These are phyloP conservation scores for Lagria hirta DNA, from an alignment of 2,888 invertebrate species.

Conservation along the genomic window DNA sequence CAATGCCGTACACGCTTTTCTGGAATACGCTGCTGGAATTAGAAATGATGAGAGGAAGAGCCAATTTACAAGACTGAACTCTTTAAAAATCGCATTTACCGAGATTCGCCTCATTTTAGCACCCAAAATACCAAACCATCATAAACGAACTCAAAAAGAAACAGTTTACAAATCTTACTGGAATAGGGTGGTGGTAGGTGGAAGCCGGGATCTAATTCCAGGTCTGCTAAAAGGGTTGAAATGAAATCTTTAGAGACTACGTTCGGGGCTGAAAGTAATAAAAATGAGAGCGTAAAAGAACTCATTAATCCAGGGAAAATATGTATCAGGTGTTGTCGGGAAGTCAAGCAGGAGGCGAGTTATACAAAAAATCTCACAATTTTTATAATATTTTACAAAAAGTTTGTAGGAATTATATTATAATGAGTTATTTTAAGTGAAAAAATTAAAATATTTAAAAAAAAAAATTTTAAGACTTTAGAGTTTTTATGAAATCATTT, in stretches of 20 bases:
- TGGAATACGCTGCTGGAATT: slow-evolving; percentile 44
- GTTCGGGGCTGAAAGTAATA: slow-evolving; percentile 47
- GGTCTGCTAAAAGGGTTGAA: slow-evolving; percentile 54
- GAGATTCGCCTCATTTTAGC: slow-evolving; percentile 40
- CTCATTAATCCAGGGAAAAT: slow-evolving; percentile 52
- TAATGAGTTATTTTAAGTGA: too few relatives aligned
- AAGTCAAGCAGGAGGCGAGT: slow-evolving; percentile 50
- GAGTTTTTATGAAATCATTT: too few relatives aligned
- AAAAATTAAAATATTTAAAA: too few relatives aligned
- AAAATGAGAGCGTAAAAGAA: slow-evolving; percentile 43
- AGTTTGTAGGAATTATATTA: slow-evolving; percentile 46
- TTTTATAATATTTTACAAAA: slow-evolving; percentile 55
- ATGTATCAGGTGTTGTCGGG: slow-evolving; percentile 49
- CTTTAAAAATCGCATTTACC: slow-evolving; percentile 19
- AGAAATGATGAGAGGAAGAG: slow-evolving; percentile 5
- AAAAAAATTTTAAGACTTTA: too few relatives aligned
- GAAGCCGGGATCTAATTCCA: slow-evolving; percentile 51
- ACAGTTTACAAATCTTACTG: slow-evolving; percentile 56
- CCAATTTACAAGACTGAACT: slow-evolving; percentile 9
- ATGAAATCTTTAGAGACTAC: slow-evolving; percentile 47
- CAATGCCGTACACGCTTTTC: slow-evolving; percentile 43
- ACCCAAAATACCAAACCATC: slow-evolving; percentile 54
- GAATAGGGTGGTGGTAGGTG: slow-evolving; percentile 54
- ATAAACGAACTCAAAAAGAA: slow-evolving; percentile 55
- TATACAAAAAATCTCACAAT: slow-evolving; percentile 56